These are phyloP conservation scores for Adela reaumurella DNA, from an alignment of 2,888 invertebrate species.

Conservation along the genomic window DNA sequence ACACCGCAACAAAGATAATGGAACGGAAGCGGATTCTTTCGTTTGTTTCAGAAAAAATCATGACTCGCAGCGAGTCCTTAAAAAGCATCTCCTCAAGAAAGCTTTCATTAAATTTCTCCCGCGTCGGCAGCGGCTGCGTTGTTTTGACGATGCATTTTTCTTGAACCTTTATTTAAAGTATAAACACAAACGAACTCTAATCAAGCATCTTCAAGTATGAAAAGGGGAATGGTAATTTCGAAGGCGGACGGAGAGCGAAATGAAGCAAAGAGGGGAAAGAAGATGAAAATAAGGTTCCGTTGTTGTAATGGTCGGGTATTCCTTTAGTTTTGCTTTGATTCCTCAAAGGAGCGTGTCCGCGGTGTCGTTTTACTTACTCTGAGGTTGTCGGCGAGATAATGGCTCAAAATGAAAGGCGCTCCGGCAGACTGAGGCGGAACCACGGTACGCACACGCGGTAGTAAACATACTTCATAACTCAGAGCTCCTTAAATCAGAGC, in stretches of 20 bases:
- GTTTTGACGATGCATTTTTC: neutral
- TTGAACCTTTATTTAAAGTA: neutral
- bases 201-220: neutral
- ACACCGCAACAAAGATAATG: too few relatives aligned
- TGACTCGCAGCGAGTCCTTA: too few relatives aligned
- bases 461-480: too few relatives aligned
- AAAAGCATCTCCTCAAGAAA: too few relatives aligned
- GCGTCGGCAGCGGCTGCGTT: neutral
- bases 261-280: neutral
- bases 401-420: neutral
- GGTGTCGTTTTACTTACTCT: neutral
- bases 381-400: neutral
- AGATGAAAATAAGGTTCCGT: neutral
- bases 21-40: too few relatives aligned
- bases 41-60: too few relatives aligned
- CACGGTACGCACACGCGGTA: too few relatives aligned
- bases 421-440: too few relatives aligned
- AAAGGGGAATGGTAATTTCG: neutral
- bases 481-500: too few relatives aligned
- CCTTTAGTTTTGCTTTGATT: neutral
- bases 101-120: neutral
- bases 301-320: neutral
- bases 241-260: neutral
- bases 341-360: neutral
- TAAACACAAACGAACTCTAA: neutral